A percentile compares a stretch with the other conserved stretches of the same genome.
phyloP scores from a whole-genome alignment of 2,888 invertebrate species.

The Molorchus minor region DNA sequence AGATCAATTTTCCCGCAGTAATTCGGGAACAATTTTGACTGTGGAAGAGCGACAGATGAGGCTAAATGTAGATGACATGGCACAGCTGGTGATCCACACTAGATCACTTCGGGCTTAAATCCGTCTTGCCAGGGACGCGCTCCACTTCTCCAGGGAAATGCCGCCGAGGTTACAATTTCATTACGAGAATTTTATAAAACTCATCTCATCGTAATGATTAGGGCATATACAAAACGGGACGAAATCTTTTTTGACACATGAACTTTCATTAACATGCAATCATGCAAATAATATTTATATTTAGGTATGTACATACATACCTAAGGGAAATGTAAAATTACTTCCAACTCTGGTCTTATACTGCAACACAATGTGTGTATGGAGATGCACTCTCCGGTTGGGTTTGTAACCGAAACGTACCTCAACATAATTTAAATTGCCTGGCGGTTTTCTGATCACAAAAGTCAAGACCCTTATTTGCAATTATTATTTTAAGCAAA shows the following conservation, averaged over 20 bases:
- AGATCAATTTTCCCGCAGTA: constrained; percentile 13
- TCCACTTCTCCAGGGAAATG: constrained; percentile 22
- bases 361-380: too few species aligned
- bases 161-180: constrained; percentile 28
- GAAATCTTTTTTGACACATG: not conserved
- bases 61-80: constrained; percentile 14
- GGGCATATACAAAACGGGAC: not conserved
- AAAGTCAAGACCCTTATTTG: too few species aligned
- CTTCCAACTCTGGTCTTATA: too few species aligned
- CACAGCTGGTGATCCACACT: constrained; percentile 21
- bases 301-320: too few species aligned
- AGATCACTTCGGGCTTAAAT: constrained; percentile 25
- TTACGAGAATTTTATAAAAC: constrained; percentile 27
- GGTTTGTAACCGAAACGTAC: too few species aligned
- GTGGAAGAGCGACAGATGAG: constrained; percentile 18
- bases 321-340: too few species aligned
- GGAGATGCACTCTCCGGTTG: too few species aligned
- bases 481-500: too few species aligned
- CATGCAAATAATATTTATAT: too few species aligned
- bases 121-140: constrained; percentile 14
- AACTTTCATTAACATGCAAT: not conserved
- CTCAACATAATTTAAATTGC: too few species aligned
- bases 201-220: constrained; percentile 12
- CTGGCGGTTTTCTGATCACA: too few species aligned
- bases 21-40: constrained; percentile 10